phyloP scores from a whole-genome alignment of 2,888 invertebrate species.

The Dryococelus australis region DNA sequence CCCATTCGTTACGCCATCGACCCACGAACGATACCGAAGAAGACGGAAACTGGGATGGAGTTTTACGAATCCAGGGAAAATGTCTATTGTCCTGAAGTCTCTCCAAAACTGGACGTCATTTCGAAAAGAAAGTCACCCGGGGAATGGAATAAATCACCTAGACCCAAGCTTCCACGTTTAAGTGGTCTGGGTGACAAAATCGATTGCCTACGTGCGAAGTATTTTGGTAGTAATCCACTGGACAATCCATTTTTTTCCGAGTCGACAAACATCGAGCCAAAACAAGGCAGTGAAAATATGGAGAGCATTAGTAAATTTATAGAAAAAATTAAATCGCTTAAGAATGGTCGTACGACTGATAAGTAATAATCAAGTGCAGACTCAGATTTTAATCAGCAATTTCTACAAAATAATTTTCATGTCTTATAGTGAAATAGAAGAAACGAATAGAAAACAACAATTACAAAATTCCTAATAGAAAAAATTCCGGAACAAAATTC shows the following conservation, averaged over 20 bases:
- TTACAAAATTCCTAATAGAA: too few species aligned
- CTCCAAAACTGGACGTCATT: conserved; percentile 52
- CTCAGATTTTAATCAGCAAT: too few species aligned
- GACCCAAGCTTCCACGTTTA: conserved; percentile 60
- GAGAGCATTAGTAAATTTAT: conserved; percentile 32
- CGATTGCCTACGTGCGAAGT: conserved; percentile 69
- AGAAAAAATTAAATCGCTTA: conserved; percentile 21
- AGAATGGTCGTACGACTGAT: background rate
- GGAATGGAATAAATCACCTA: conserved; percentile 49
- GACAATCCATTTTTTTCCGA: conserved; percentile 75
- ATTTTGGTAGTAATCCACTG: conserved; percentile 76
- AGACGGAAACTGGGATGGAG: conserved; percentile 70
- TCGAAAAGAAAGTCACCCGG: conserved; percentile 53
- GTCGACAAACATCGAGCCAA: conserved; percentile 47
- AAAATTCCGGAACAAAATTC: too few species aligned
- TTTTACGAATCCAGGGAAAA: conserved; percentile 72
- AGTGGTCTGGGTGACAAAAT: conserved; percentile 75
- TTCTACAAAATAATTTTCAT: too few species aligned
- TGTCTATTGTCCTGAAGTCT: conserved; percentile 57
- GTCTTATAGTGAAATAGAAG: too few species aligned
- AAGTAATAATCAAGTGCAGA: too few species aligned
- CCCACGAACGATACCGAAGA: conserved; percentile 68
- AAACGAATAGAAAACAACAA: too few species aligned
- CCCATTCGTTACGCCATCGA: conserved; percentile 73
- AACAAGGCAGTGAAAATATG: conserved; percentile 17